Percentiles rank a stretch among this genome's conserved stretches.
Evolutionary conservation across 2,113 vertebrate genomes (phyloP).

Genomic region (Calidris pygmaea): DNA sequence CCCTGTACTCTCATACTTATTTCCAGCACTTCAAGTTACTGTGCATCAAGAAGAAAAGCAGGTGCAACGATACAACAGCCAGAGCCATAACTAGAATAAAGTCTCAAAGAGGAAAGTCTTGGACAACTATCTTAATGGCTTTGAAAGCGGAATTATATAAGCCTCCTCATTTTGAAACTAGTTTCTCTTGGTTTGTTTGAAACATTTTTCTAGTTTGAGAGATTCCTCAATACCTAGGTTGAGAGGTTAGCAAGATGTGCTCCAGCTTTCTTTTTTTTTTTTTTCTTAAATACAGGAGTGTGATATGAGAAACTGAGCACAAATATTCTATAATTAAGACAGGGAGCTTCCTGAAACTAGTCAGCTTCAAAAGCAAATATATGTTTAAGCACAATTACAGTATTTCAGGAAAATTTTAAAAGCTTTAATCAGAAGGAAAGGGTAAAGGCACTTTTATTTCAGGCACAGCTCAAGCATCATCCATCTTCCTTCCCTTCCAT

Average conservation of each 20-base stretch:
- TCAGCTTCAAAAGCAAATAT: constrained; percentile 6
- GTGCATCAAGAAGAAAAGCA: neutral
- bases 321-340: neutral
- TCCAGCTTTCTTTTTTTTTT: neutral
- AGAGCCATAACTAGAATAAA: neutral
- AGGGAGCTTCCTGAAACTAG: neutral
- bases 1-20: neutral
- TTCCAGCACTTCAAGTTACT: neutral
- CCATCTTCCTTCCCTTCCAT: constrained; percentile 37
- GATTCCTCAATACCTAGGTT: neutral
- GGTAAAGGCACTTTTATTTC: constrained; percentile 35
- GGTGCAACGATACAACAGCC: neutral
- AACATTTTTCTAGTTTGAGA: neutral
- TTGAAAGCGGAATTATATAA: neutral
- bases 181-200: neutral
- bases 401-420: constrained; percentile 31
- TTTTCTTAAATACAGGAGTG: neutral
- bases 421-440: constrained; percentile 12
- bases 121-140: neutral
- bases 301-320: neutral
- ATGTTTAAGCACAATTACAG: neutral
- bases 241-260: neutral
- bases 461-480: constrained; percentile 21
- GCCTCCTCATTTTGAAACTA: neutral
- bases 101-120: neutral